These are phyloP conservation scores for Rafetus swinhoei DNA, from an alignment of 2,113 vertebrate genomes.

Conservation along the genomic window DNA sequence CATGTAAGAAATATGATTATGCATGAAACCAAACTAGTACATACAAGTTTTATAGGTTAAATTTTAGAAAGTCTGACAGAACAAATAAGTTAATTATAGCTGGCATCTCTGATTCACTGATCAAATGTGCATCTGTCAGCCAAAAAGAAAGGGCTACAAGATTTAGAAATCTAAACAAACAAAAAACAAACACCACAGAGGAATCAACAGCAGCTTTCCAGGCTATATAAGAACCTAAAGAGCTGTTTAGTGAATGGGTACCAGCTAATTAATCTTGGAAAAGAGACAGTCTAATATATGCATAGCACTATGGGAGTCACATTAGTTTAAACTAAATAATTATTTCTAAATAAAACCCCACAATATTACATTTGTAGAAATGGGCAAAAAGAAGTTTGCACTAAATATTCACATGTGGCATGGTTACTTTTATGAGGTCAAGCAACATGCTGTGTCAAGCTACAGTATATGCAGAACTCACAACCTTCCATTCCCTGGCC, in stretches of 20 bases:
- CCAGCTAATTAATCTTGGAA: conserved; percentile 8
- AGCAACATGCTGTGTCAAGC: not conserved
- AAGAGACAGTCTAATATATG: conserved; percentile 40
- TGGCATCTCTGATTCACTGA: not conserved
- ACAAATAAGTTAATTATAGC: conserved; percentile 15
- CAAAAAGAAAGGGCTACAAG: not conserved
- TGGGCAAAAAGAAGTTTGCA: not conserved
- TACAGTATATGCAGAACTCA: too few relatives aligned
- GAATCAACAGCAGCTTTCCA: not conserved
- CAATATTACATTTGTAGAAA: not conserved
- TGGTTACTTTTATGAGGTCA: not conserved
- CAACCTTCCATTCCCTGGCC: too few relatives aligned
- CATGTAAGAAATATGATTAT: not conserved
- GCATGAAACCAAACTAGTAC: conserved; percentile 10
- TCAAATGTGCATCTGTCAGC: not conserved
- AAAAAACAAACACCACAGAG: not conserved
- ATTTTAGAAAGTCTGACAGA: conserved; percentile 12
- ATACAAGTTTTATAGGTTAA: not conserved
- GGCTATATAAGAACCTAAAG: not conserved
- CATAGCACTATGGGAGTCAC: conserved; percentile 39
- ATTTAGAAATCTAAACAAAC: not conserved
- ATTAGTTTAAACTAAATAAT: conserved; percentile 53
- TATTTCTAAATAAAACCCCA: conserved; percentile 22
- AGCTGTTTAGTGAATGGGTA: not conserved
- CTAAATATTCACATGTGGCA: not conserved